phyloP scores from a whole-genome alignment of 1,140 invertebrate genomes.

The Phymastichus coffea region DNA sequence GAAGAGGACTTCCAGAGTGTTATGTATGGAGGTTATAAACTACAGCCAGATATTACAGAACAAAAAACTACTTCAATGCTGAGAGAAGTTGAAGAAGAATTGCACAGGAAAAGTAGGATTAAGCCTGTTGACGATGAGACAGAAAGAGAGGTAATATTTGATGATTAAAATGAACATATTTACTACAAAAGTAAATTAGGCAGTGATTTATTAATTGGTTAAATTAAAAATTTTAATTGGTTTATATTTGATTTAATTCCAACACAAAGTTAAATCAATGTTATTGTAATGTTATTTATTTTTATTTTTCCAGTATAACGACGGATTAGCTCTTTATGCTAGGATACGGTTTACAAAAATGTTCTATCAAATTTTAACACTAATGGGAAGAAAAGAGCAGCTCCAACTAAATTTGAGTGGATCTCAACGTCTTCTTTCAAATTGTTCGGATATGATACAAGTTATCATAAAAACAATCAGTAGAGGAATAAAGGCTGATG shows the following conservation, averaged over 20 bases:
- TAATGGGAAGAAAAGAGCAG: conserved; percentile 65
- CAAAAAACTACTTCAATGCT: conserved; percentile 78
- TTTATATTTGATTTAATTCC: too few species aligned
- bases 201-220: too few species aligned
- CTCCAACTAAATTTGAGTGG: conserved; percentile 59
- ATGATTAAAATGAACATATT: conserved; percentile 1
- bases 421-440: conserved; percentile 68
- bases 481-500: conserved; percentile 73
- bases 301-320: conserved; percentile 55
- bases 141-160: conserved; percentile 45
- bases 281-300: conserved; percentile 14
- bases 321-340: conserved; percentile 70
- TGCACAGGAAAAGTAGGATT: conserved; percentile 72
- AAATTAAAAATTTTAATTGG: too few species aligned
- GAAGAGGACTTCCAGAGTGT: conserved; percentile 96
- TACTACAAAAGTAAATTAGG: neutral
- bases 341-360: conserved; percentile 84
- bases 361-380: conserved; percentile 77
- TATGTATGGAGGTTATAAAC: conserved; percentile 87
- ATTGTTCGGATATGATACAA: conserved; percentile 76
- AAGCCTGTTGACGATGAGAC: conserved; percentile 56
- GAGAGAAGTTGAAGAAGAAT: conserved; percentile 89
- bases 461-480: conserved; percentile 75
- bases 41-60: conserved; percentile 82
- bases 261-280: too few species aligned